A percentile compares a stretch with the other conserved stretches of the same genome.
These are phyloP conservation scores for Anolis sagrei DNA, from an alignment of 2,113 vertebrate genomes.

Conservation along the genomic window DNA sequence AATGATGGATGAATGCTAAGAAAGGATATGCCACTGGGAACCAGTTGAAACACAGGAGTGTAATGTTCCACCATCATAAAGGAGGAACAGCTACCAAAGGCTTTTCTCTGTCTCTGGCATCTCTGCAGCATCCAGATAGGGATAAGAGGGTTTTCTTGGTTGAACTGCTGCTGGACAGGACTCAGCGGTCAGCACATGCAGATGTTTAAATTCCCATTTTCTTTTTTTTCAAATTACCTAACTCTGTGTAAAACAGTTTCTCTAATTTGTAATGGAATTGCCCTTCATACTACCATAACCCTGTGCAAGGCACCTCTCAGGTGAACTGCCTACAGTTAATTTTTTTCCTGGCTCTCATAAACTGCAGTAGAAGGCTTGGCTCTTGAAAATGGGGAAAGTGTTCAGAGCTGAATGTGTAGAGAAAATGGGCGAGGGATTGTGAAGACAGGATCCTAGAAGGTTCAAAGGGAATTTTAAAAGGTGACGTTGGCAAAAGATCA, in stretches of 20 bases:
- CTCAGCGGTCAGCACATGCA: too few species aligned
- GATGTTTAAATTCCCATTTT: neutral
- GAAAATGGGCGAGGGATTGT: neutral
- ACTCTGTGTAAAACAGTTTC: neutral
- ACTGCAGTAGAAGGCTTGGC: neutral
- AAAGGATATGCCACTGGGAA: neutral
- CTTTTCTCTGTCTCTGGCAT: neutral
- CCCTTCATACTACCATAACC: neutral
- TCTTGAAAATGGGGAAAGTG: neutral
- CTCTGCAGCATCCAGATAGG: neutral
- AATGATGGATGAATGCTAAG: constrained; percentile 1
- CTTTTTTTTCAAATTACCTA: neutral
- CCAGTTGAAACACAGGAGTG: neutral
- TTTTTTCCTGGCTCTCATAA: neutral
- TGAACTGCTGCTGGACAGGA: neutral
- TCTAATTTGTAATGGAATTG: neutral
- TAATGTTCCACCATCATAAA: neutral
- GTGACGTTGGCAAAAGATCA: neutral
- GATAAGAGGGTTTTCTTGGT: neutral
- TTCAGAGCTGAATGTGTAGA: neutral
- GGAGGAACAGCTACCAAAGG: neutral
- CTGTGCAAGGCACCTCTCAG: neutral
- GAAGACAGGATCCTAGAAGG: neutral
- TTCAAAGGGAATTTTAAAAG: neutral
- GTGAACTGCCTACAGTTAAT: neutral